Conservation (phyloP, 2,113 vertebrate species). For the Arothron firmamentum region DNA sequence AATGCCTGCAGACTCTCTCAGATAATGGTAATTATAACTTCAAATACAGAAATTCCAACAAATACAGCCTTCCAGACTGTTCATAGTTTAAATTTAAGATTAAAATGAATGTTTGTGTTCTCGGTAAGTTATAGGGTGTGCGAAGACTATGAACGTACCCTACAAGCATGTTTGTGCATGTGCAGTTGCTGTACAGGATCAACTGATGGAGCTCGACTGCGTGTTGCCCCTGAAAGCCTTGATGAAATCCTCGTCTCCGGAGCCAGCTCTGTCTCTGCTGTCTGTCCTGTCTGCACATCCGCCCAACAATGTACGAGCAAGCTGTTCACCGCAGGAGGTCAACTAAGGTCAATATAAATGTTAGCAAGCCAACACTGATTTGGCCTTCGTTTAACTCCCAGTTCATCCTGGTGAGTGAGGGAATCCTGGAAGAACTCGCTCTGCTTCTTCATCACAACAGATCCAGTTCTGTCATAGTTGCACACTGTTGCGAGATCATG, state of each 20-base stretch:
- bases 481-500: conserved; percentile 70
- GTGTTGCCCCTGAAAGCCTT: conserved; percentile 67
- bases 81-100: too few species aligned
- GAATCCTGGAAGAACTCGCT: conserved; percentile 69
- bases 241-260: conserved; percentile 53
- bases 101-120: too few species aligned
- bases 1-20: conserved; percentile 77
- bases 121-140: too few species aligned
- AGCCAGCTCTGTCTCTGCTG: conserved; percentile 68
- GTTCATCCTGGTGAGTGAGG: conserved; percentile 67
- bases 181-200: conserved; percentile 66
- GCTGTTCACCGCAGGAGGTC: too few species aligned
- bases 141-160: neutral
- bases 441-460: conserved; percentile 61
- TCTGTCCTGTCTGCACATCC: conserved; percentile 71
- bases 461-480: conserved; percentile 58
- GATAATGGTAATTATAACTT: conserved; percentile 68
- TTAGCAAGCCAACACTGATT: neutral
- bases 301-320: conserved; percentile 67
- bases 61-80: too few species aligned
- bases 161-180: neutral
- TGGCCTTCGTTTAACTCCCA: conserved; percentile 30
- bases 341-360: neutral
- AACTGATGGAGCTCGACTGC: conserved; percentile 69
- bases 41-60: neutral